Conservation (phyloP, 2,888 invertebrate species). For the Chloroclystis v-ata region DNA sequence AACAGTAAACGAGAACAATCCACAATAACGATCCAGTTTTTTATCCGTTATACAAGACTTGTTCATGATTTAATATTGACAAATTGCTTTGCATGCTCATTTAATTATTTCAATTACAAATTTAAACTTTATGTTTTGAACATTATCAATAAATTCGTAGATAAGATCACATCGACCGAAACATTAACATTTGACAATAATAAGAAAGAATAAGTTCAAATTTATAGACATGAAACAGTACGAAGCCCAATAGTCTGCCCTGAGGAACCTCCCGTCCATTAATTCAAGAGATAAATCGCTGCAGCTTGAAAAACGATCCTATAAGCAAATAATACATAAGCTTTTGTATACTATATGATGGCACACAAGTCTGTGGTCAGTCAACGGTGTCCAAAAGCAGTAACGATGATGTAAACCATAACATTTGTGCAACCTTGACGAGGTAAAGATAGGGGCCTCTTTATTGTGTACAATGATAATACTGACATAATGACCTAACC, state of each 20-base stretch:
- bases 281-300: not conserved
- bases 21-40: constrained; percentile 6
- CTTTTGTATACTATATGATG: no score
- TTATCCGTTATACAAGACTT: not conserved
- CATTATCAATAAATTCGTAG: no score
- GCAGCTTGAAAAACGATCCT: no score
- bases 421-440: constrained; percentile 52
- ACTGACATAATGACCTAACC: not conserved
- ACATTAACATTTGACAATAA: not conserved
- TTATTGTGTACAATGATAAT: constrained; percentile 33
- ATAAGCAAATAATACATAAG: no score
- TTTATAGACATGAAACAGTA: not conserved
- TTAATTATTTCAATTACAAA: not conserved
- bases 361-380: constrained; percentile 37
- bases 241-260: not conserved
- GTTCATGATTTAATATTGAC: not conserved
- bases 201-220: not conserved
- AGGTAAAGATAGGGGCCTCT: constrained; percentile 39
- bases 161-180: not conserved
- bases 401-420: constrained; percentile 52
- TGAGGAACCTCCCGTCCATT: not conserved
- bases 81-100: not conserved
- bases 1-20: constrained; percentile 6
- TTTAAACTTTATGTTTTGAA: no score
- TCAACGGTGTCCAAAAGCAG: constrained; percentile 46